Evolutionary conservation across 2,113 vertebrate species (phyloP).

Genomic region (rat (Rattus norvegicus)): DNA sequence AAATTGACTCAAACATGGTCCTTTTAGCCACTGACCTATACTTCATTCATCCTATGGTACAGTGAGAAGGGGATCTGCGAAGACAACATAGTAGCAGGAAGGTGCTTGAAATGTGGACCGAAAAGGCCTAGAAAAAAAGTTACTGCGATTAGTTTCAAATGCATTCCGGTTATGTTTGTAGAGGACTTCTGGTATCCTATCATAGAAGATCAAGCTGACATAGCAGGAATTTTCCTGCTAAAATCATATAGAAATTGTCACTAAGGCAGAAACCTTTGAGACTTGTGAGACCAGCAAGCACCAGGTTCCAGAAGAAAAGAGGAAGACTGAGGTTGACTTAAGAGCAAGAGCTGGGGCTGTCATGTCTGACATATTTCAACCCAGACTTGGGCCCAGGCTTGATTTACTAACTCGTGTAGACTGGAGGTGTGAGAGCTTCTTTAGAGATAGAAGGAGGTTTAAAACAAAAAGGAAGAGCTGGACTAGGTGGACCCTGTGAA

Average conservation of each 20-base stretch:
- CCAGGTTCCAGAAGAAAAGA: background rate
- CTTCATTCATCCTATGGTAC: background rate
- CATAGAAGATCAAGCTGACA: background rate
- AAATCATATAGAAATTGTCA: background rate
- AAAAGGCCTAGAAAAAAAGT: background rate
- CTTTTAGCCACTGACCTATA: background rate
- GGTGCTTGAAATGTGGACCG: background rate
- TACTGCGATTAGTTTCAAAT: background rate
- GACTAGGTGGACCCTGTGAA: background rate
- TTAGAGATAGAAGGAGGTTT: background rate
- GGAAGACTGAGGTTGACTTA: background rate
- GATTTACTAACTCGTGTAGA: background rate
- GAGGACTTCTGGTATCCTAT: background rate
- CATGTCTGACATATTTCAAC: background rate
- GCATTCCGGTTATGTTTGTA: constrained; percentile 9
- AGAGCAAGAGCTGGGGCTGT: background rate
- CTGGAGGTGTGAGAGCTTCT: background rate
- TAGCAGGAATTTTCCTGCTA: background rate
- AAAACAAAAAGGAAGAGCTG: background rate
- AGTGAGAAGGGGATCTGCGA: constrained; percentile 9
- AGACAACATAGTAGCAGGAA: background rate
- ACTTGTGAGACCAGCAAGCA: background rate
- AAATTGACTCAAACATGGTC: background rate
- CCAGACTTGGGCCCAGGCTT: background rate
- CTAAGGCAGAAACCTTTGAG: background rate